Evolutionary conservation across 1,140 invertebrate genomes (phyloP).

Genomic region (Hesperophylax magnus): DNA sequence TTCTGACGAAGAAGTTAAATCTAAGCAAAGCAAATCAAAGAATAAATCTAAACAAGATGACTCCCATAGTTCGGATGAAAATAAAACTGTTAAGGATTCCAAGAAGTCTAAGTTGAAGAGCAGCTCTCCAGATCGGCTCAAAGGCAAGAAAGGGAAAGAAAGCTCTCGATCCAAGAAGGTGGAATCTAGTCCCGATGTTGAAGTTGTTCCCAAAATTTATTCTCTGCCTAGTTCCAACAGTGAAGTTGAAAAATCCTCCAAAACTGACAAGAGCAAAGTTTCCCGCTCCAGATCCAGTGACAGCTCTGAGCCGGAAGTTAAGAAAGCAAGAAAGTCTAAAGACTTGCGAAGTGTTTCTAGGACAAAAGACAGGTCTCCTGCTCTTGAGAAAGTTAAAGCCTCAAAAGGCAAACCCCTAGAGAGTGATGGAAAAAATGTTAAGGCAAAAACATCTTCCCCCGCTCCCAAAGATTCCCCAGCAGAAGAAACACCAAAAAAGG

Average conservation of each 20-base stretch:
- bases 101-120: constrained; percentile 68
- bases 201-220: constrained; percentile 58
- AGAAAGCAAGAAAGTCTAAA: constrained; percentile 63
- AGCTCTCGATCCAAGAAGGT: constrained; percentile 36
- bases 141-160: constrained; percentile 50
- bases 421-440: constrained; percentile 29
- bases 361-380: constrained; percentile 48
- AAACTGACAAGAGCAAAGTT: constrained; percentile 65
- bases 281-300: constrained; percentile 56
- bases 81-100: constrained; percentile 56
- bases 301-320: constrained; percentile 64
- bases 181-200: constrained; percentile 49
- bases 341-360: constrained; percentile 60
- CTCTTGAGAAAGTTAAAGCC: constrained; percentile 38
- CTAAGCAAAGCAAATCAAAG: constrained; percentile 69
- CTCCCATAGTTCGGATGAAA: constrained; percentile 52
- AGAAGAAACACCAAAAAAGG: constrained; percentile 62
- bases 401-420: constrained; percentile 41
- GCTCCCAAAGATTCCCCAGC: constrained; percentile 61
- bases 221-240: constrained; percentile 64
- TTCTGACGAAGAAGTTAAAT: constrained; percentile 74
- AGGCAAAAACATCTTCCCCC: constrained; percentile 60
- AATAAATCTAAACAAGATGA: constrained; percentile 61
- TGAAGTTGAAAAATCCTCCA: constrained; percentile 64
- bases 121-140: constrained; percentile 62